Evolutionary conservation across 2,888 invertebrate genomes (phyloP), one percentile per base, ranked within the genome.

Genomic region (Miltochrista miniata): DNA sequence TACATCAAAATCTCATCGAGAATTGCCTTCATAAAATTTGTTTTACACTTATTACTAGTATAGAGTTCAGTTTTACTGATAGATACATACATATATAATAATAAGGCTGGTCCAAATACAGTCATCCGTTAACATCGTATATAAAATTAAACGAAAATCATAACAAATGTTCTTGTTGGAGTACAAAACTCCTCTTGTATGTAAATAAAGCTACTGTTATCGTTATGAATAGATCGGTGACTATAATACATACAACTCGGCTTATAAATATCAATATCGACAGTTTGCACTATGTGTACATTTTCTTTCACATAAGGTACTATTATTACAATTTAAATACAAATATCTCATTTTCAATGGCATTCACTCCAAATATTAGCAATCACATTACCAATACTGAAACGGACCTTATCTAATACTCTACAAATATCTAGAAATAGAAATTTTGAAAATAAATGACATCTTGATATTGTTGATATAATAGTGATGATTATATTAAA

Each of bases 41-140:
- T 55, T 62, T 56, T 67, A 68, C 61, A 67, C 63, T 61, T 68
- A 75, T 72, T 70, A 73, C 71, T 74, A 75, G 72, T 69, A 71
- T 70, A 66, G 64, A 61, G 55, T 70, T 86, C 87, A 89, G 87
- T 87, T 85, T 70, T 49, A 88, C 87, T 88, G 87, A 85, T 64
- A 66, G 68, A 71, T 74, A 72, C 69, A 37, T 44, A 24, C 34
- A 74, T 67, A n/a, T n/a, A n/a, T n/a, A 7, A 64, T 81, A 74
- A 81, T 77, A 82, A 85, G 83, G 81, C 86, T 89, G 87, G 86
- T 89, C 87, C 87, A 70, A 79, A 76, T 79, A 77, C 77, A 68
- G 68, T 68, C 65, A 67, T 61, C 57, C 60, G 64, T 74, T 79
- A 80, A 83, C 76, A 81, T 77, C 72, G 79, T 76, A 72, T 76